Evolutionary conservation across 2,113 vertebrate species (phyloP).

Genomic region (Castor canadensis): DNA sequence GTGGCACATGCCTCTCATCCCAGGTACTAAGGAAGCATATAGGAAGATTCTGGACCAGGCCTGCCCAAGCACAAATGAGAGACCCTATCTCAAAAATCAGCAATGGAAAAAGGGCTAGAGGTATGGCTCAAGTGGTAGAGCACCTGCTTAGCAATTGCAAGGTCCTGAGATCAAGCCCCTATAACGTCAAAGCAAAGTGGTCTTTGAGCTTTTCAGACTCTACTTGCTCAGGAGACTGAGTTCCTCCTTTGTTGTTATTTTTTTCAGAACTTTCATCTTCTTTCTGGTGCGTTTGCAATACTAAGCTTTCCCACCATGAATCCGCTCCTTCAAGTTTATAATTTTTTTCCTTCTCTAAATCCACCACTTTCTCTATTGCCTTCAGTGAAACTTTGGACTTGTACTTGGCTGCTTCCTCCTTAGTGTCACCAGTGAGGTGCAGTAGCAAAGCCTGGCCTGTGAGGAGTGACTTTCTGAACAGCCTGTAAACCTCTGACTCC

Average conservation of each 20-base stretch:
- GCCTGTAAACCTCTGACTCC: slow-evolving; percentile 91
- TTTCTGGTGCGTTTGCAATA: slow-evolving; percentile 89
- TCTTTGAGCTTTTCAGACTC: slow-evolving; percentile 91
- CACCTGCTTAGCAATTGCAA: too few species aligned
- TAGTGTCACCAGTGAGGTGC: slow-evolving; percentile 88
- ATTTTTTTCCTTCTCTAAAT: slow-evolving; percentile 89
- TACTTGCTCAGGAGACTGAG: slow-evolving; percentile 88
- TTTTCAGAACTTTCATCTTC: slow-evolving; percentile 89
- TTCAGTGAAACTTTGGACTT: slow-evolving; percentile 88
- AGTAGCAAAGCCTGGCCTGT: slow-evolving; percentile 88
- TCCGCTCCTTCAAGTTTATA: slow-evolving; percentile 88
- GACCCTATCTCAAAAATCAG: too few species aligned
- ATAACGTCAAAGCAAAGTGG: too few species aligned
- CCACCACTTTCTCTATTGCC: slow-evolving; percentile 88
- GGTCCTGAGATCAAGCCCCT: too few species aligned
- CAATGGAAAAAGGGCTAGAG: too few species aligned
- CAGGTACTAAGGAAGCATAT: too few species aligned
- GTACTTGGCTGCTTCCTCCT: slow-evolving; percentile 89
- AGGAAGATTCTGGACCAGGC: too few species aligned
- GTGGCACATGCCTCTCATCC: too few species aligned
- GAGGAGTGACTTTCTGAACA: slow-evolving; percentile 89
- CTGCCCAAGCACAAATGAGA: too few species aligned
- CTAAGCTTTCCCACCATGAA: slow-evolving; percentile 87
- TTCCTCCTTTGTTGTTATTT: slow-evolving; percentile 88
- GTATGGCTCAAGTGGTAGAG: too few species aligned